Evolutionary conservation across 2,888 invertebrate species (phyloP).

Genomic region (Hydraecia micacea): DNA sequence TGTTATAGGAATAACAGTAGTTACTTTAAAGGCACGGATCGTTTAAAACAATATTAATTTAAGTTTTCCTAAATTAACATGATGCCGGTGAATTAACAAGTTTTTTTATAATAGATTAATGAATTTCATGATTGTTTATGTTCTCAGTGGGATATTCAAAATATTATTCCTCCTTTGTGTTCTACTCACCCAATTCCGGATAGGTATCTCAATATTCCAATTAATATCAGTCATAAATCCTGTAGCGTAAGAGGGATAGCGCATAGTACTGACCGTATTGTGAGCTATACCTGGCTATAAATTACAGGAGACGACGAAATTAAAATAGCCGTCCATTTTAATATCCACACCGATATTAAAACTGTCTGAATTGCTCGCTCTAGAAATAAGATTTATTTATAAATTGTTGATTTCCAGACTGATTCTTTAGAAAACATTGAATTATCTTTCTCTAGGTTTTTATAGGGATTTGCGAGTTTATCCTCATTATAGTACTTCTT

Average conservation of each 20-base stretch:
- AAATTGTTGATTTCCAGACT: neutral
- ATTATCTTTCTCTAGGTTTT: neutral
- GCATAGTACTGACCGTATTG: conserved; percentile 42
- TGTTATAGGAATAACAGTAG: neutral
- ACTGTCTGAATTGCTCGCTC: conserved; percentile 36
- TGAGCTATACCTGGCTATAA: conserved; percentile 52
- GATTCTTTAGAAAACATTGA: no score
- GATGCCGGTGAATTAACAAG: neutral
- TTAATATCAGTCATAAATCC: conserved; percentile 54
- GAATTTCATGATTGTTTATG: neutral
- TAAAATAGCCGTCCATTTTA: conserved; percentile 50
- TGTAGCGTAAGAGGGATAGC: conserved; percentile 29
- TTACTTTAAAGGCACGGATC: neutral
- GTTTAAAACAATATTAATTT: neutral
- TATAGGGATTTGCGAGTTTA: neutral
- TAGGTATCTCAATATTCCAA: conserved; percentile 32
- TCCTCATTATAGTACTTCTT: neutral
- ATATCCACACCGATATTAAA: conserved; percentile 58
- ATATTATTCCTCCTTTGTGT: neutral
- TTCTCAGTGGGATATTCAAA: neutral
- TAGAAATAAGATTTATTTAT: conserved; percentile 43
- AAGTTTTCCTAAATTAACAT: neutral
- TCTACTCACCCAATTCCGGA: neutral
- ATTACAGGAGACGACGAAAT: conserved; percentile 60
- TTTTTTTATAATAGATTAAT: neutral